Evolutionary conservation across 1,140 invertebrate species (phyloP).

Genomic region (Tetramorium simillimum): DNA sequence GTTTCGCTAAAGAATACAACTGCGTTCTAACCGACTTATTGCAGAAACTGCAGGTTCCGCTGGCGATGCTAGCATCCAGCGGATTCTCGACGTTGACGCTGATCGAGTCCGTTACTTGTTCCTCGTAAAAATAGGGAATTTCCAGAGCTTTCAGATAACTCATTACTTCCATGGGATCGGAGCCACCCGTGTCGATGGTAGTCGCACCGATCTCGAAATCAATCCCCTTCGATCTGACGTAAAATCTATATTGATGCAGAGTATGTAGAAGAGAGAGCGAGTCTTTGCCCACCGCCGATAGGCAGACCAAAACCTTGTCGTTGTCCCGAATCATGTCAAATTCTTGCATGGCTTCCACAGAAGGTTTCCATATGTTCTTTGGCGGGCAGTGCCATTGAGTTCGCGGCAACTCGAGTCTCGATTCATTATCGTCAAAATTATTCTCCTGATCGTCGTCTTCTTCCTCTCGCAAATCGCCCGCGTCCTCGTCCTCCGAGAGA

Average conservation of each 20-base stretch:
- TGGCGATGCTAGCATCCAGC: conserved; percentile 25
- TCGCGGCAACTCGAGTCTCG: conserved; percentile 28
- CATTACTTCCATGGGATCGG: conserved; percentile 89
- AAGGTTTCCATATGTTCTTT: conserved; percentile 93
- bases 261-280: conserved; percentile 94
- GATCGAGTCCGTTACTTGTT: conserved; percentile 82
- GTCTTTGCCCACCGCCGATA: conserved; percentile 92
- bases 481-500: conserved; percentile 82
- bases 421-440: conserved; percentile 41
- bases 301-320: conserved; percentile 93
- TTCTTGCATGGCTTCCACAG: conserved; percentile 92
- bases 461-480: conserved; percentile 69
- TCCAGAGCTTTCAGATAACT: conserved; percentile 89
- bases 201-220: conserved; percentile 92
- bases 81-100: conserved; percentile 21
- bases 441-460: conserved; percentile 58
- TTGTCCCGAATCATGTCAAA: conserved; percentile 94
- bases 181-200: conserved; percentile 89
- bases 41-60: conserved; percentile 88
- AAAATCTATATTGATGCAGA: conserved; percentile 93
- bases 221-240: conserved; percentile 90
- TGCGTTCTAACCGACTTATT: conserved; percentile 90
- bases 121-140: conserved; percentile 91
- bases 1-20: conserved; percentile 91
- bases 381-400: conserved; percentile 91